Evolutionary conservation across 1,140 invertebrate genomes (phyloP).

Genomic region (Temnothorax curvispinosus): DNA sequence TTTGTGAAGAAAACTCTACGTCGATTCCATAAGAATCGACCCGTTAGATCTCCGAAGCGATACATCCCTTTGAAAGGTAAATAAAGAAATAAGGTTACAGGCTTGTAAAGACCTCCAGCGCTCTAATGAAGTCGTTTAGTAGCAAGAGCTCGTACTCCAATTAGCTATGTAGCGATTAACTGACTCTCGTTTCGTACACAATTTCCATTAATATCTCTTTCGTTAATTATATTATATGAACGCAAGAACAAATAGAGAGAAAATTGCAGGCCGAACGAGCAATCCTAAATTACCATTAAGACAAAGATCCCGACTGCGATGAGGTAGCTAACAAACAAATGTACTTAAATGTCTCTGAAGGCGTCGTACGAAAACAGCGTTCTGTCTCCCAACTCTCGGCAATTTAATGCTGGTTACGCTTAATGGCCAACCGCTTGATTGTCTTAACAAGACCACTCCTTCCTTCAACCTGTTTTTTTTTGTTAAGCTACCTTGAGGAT

Average conservation of each 20-base stretch:
- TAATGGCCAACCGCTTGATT: conserved; percentile 66
- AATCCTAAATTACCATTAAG: conserved; percentile 1
- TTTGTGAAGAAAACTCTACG: conserved; percentile 50
- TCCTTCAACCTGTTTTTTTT: conserved; percentile 21
- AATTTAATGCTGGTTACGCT: conserved; percentile 67
- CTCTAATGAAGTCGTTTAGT: not conserved
- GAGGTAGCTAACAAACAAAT: conserved; percentile 1
- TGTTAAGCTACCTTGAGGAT: conserved; percentile 32
- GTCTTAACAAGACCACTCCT: conserved; percentile 63
- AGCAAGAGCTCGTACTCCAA: not conserved
- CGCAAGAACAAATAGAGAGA: not conserved
- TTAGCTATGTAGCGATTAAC: not conserved
- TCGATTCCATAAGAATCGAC: not conserved
- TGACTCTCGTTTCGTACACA: not conserved
- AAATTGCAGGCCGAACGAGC: not conserved
- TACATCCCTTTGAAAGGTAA: not conserved
- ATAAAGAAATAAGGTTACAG: not conserved
- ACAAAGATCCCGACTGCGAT: not conserved
- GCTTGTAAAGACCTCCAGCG: not conserved
- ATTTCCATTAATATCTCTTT: not conserved
- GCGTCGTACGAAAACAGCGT: not conserved
- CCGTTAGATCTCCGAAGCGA: not conserved
- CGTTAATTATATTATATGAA: conserved; percentile 14
- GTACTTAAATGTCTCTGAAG: not conserved
- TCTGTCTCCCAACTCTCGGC: conserved; percentile 67